Evolutionary conservation across 2,888 invertebrate genomes (phyloP), one percentile per base, ranked within the genome.

Genomic region (Drosophila stalkeri): DNA sequence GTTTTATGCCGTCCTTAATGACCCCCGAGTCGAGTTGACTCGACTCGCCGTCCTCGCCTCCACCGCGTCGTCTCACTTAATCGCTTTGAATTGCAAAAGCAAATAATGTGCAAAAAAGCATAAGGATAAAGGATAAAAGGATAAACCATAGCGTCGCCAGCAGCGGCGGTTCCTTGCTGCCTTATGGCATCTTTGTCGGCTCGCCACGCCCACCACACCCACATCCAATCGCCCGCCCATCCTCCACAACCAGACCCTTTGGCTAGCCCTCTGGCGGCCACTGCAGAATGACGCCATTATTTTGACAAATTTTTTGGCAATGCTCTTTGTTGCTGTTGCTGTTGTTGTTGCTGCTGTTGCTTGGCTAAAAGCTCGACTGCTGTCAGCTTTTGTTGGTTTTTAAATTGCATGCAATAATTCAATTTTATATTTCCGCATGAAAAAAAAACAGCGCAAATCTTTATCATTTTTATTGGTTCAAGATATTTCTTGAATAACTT

Each of bases 301-400:
- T 90, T 89, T 91, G 91, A 91, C 91, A 91, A 91, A 91, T 91
- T 90, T 86, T 91, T 91, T 91, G 89, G 89, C 89, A 88, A 82
- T 80, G 83, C 72, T 78, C 75, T 70, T 76, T 79, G 59, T 44
- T 77, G 79, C 56, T 79, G 59, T 47, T 77, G 79, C 54, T 75
- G 75, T 31, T 64, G 47, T 49, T 64, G 35, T 37, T 66, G 55
- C 20, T 64, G 41, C 20, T 63, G 60, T 51, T 71, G 59, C 69
- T 75, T 80, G 82, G 86, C 87, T 84, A 82, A 84, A 84, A 86
- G 85, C 80, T 86, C 78, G 78, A 78, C 86, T 82, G 75, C 80
- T 84, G 81, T 81, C 81, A 77, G 81, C 82, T 87, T 87, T 87
- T 89, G 90, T 88, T 86, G 89, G 83, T 77, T 82, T 84, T 86